These are phyloP conservation scores for Trigoniulus corallinus DNA, from an alignment of 1,140 invertebrate genomes.

Conservation along the genomic window DNA sequence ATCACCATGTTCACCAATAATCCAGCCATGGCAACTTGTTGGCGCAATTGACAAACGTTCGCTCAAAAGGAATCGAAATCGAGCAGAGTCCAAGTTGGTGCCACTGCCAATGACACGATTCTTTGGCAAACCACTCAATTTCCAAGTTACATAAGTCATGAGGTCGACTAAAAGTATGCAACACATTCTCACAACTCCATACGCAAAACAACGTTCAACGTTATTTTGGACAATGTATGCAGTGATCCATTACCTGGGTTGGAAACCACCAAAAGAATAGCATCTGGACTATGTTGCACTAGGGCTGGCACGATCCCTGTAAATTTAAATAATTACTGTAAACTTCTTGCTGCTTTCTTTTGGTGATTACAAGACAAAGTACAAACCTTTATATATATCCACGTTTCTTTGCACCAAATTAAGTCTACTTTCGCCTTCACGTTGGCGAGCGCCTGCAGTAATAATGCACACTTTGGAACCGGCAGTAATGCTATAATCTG, in stretches of 20 bases:
- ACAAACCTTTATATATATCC: conserved; percentile 55
- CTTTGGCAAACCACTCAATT: conserved; percentile 67
- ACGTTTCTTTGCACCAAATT: conserved; percentile 74
- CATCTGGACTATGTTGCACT: conserved; percentile 68
- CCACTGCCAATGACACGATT: conserved; percentile 76
- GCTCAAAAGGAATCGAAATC: conserved; percentile 74
- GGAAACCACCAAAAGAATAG: conserved; percentile 70
- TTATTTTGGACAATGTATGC: neutral
- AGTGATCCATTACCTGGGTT: conserved; percentile 44
- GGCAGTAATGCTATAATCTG: conserved; percentile 57
- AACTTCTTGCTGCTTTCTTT: no score
- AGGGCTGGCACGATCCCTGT: conserved; percentile 54
- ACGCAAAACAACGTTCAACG: conserved; percentile 8
- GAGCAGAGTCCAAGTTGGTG: conserved; percentile 74
- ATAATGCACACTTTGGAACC: conserved; percentile 69
- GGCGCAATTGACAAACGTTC: conserved; percentile 61
- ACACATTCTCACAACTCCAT: neutral
- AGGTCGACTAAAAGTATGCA: conserved; percentile 45
- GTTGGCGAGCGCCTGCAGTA: conserved; percentile 72
- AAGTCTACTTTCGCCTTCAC: conserved; percentile 64
- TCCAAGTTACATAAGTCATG: conserved; percentile 84
- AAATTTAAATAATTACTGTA: neutral
- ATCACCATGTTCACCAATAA: conserved; percentile 75
- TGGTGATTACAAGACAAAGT: no score
- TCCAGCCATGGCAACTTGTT: conserved; percentile 69